Evolutionary conservation across 1,140 invertebrate species (phyloP).

Genomic region (Drosophila tsacasi): DNA sequence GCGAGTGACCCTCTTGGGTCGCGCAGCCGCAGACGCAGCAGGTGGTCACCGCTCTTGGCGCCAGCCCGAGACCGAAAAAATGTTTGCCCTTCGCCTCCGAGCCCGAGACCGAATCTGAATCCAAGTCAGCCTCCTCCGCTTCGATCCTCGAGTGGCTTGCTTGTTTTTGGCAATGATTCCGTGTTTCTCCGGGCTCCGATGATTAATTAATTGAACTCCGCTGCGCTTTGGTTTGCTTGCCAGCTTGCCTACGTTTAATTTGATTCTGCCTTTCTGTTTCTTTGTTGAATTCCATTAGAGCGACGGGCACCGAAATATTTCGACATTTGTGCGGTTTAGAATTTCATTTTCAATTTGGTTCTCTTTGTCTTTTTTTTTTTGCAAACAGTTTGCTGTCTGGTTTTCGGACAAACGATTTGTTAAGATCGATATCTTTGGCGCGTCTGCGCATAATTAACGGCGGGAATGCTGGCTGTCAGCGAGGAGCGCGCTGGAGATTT

Average conservation of each 20-base stretch:
- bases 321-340: conserved; percentile 80
- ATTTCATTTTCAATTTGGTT: conserved; percentile 76
- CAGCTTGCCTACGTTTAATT: conserved; percentile 66
- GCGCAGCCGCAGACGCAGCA: conserved; percentile 69
- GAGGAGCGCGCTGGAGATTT: conserved; percentile 49
- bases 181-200: conserved; percentile 44
- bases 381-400: conserved; percentile 35
- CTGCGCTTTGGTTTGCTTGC: conserved; percentile 62
- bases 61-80: conserved; percentile 47
- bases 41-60: conserved; percentile 78
- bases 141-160: conserved; percentile 30
- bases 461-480: conserved; percentile 19
- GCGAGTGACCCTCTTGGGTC: conserved; percentile 16
- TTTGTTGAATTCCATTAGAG: conserved; percentile 75
- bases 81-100: conserved; percentile 8
- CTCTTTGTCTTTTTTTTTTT: conserved; percentile 18
- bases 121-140: conserved; percentile 7
- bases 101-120: conserved; percentile 4
- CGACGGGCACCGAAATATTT: conserved; percentile 63
- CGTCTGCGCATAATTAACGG: conserved; percentile 75
- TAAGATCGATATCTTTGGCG: conserved; percentile 81
- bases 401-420: conserved; percentile 80
- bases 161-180: conserved; percentile 78
- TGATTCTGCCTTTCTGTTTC: conserved; percentile 66
- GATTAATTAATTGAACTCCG: conserved; percentile 79